Evolutionary conservation across 2,888 invertebrate species (phyloP).

Genomic region (Serrognathus titanus): DNA sequence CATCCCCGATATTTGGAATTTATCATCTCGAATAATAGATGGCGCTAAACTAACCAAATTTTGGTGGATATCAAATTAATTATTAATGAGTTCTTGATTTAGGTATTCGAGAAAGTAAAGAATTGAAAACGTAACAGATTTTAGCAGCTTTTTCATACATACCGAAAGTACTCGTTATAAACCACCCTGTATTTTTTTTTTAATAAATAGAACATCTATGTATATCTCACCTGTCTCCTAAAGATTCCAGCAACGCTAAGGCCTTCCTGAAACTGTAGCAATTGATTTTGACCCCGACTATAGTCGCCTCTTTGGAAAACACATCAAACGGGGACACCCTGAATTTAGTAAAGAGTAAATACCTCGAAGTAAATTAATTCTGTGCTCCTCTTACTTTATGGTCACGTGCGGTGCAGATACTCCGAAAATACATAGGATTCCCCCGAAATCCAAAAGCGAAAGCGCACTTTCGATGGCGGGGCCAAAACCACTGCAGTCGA

Average conservation of each 20-base stretch:
- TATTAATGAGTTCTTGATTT: too few relatives aligned
- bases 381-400: constrained; percentile 28
- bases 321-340: constrained; percentile 59
- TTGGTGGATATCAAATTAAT: too few relatives aligned
- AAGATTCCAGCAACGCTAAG: constrained; percentile 59
- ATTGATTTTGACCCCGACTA: constrained; percentile 66
- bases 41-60: too few relatives aligned
- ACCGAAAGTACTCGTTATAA: too few relatives aligned
- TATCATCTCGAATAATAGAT: too few relatives aligned
- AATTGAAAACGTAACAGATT: too few relatives aligned
- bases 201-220: too few relatives aligned
- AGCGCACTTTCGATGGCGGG: constrained; percentile 65
- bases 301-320: constrained; percentile 61
- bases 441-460: constrained; percentile 56
- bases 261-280: constrained; percentile 65
- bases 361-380: too few relatives aligned
- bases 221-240: constrained; percentile 59
- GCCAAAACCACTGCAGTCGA: constrained; percentile 72
- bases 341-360: constrained; percentile 7
- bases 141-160: too few relatives aligned
- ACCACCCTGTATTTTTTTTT: too few relatives aligned
- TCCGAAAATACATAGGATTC: constrained; percentile 67
- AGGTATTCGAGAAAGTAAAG: too few relatives aligned
- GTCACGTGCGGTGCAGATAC: constrained; percentile 57
- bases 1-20: too few relatives aligned